Conservation (phyloP, 53 echinoderm and acorn worm species). For the Arbacia lixula region DNA sequence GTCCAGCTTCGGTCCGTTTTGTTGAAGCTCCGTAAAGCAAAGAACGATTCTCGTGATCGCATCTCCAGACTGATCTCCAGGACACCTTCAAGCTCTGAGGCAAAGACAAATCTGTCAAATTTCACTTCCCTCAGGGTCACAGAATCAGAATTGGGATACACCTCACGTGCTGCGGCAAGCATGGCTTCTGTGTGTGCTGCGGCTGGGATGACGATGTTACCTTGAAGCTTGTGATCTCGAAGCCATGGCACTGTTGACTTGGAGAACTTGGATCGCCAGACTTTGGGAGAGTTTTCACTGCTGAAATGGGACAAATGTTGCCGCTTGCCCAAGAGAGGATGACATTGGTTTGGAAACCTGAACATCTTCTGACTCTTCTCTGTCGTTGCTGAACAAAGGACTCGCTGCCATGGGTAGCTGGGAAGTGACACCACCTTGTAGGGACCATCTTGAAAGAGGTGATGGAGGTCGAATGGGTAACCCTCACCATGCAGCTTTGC, state of each 20-base stretch:
- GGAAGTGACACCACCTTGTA: conserved; percentile 93
- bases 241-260: conserved; percentile 86
- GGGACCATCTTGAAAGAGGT: conserved; percentile 74
- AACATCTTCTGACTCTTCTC: conserved; percentile 77
- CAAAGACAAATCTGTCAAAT: conserved; percentile 94
- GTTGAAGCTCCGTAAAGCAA: conserved; percentile 83
- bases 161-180: conserved; percentile 74
- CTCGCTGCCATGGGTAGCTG: conserved; percentile 93
- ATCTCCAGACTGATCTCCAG: conserved; percentile 82
- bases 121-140: conserved; percentile 79
- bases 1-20: conserved; percentile 81
- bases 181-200: conserved; percentile 89
- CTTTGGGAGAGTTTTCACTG: conserved; percentile 72
- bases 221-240: conserved; percentile 91
- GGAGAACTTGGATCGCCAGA: conserved; percentile 79
- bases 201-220: conserved; percentile 88
- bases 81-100: conserved; percentile 70
- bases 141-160: conserved; percentile 61
- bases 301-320: conserved; percentile 80
- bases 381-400: conserved; percentile 79
- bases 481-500: conserved; percentile 92
- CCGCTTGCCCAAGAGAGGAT: conserved; percentile 90
- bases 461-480: conserved; percentile 77
- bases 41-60: conserved; percentile 79
- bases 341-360: conserved; percentile 79